These are phyloP conservation scores for Ophion obscuratus DNA, from an alignment of 2,888 invertebrate species.

Conservation along the genomic window DNA sequence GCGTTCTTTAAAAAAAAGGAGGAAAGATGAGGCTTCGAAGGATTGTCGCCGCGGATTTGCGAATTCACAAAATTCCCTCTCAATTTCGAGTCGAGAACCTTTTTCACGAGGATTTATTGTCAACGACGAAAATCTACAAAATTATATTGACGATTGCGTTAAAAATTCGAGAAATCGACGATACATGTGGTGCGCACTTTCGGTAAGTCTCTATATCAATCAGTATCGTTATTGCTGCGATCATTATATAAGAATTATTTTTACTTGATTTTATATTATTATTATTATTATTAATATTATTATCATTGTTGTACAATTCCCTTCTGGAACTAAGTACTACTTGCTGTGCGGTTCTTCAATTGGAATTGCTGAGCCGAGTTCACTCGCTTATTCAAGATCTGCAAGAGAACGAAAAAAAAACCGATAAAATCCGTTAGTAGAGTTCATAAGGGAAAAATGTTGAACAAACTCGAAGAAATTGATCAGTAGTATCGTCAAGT, in stretches of 20 bases:
- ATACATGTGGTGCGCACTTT: background rate
- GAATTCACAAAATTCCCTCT: background rate
- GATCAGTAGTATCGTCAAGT: background rate
- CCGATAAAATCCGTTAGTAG: too few relatives aligned
- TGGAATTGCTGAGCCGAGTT: slow-evolving; percentile 72
- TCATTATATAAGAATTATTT: background rate
- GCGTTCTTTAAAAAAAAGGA: background rate
- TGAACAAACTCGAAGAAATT: background rate
- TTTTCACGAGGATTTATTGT: slow-evolving; percentile 33
- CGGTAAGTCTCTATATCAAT: slow-evolving; percentile 13
- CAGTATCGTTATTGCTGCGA: slow-evolving; percentile 2
- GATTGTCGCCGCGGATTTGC: background rate
- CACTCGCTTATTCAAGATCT: slow-evolving; percentile 70
- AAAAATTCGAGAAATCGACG: background rate
- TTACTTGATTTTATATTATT: background rate
- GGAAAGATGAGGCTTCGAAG: background rate
- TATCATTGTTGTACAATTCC: background rate
- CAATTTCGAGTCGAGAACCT: background rate
- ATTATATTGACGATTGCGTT: slow-evolving; percentile 8
- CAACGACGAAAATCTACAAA: slow-evolving; percentile 44
- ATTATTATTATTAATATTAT: background rate
- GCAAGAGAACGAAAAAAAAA: slow-evolving; percentile 40
- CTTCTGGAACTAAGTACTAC: slow-evolving; percentile 19
- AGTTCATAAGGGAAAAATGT: background rate
- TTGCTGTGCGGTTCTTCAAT: slow-evolving; percentile 58